Evolutionary conservation across 2,888 invertebrate genomes (phyloP).

Genomic region (Dasypolia templi): DNA sequence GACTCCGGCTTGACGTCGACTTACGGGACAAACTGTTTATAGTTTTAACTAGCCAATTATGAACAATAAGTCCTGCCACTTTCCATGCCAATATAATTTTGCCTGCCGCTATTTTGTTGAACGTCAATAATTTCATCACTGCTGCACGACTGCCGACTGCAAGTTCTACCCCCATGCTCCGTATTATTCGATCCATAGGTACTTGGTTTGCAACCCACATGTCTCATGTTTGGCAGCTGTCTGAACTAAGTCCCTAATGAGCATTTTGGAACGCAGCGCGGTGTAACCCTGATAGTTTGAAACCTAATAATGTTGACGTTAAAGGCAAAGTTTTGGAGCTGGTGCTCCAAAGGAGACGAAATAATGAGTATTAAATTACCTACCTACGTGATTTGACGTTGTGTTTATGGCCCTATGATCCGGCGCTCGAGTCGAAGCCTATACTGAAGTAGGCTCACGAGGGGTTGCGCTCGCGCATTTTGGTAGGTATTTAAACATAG

Average conservation of each 20-base stretch:
- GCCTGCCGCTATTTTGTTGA: not conserved
- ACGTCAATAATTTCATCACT: not conserved
- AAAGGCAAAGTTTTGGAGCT: conserved; percentile 3
- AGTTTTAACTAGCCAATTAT: not conserved
- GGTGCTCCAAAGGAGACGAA: not conserved
- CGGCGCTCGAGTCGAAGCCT: too few relatives aligned
- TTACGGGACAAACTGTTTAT: too few relatives aligned
- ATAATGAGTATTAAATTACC: conserved; percentile 1
- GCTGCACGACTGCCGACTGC: too few relatives aligned
- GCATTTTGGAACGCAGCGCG: conserved; percentile 28
- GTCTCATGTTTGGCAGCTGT: conserved; percentile 41
- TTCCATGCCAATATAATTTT: not conserved
- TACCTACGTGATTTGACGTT: not conserved
- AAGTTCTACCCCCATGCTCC: not conserved
- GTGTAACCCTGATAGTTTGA: conserved; percentile 18
- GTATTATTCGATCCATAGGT: not conserved
- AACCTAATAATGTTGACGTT: conserved; percentile 32
- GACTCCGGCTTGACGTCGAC: too few relatives aligned
- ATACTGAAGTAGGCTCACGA: too few relatives aligned
- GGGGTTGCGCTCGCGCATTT: too few relatives aligned
- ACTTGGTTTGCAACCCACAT: conserved; percentile 15
- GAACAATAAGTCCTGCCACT: not conserved
- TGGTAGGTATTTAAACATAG: too few relatives aligned
- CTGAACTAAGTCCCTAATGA: conserved; percentile 37
- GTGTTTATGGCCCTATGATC: too few relatives aligned